Percentiles rank a stretch among this genome's conserved stretches.
These are phyloP conservation scores for Hypena proboscidalis DNA, from an alignment of 2,888 invertebrate species.

Conservation along the genomic window DNA sequence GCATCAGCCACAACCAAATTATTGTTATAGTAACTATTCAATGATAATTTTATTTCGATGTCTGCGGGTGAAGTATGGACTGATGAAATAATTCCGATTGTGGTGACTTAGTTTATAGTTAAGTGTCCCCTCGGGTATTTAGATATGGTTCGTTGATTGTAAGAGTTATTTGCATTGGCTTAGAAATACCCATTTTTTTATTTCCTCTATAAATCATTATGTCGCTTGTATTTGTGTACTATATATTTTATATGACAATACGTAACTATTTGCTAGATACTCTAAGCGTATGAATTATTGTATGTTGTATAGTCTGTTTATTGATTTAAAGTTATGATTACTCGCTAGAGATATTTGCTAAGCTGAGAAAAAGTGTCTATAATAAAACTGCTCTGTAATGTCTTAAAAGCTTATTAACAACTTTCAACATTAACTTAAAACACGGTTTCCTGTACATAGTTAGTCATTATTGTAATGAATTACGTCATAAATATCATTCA, in stretches of 20 bases:
- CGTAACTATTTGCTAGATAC: too few relatives aligned
- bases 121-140: constrained; percentile 32
- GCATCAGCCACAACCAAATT: constrained; percentile 81
- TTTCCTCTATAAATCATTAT: too few relatives aligned
- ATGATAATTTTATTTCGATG: constrained; percentile 71
- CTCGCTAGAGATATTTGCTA: too few relatives aligned
- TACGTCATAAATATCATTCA: constrained; percentile 36
- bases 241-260: too few relatives aligned
- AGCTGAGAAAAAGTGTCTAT: too few relatives aligned
- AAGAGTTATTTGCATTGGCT: constrained; percentile 26
- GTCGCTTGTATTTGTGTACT: too few relatives aligned
- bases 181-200: too few relatives aligned
- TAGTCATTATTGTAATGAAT: constrained; percentile 24
- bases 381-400: too few relatives aligned
- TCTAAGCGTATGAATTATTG: too few relatives aligned
- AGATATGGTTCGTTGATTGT: constrained; percentile 30
- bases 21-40: constrained; percentile 79
- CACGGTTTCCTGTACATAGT: constrained; percentile 24
- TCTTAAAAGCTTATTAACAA: too few relatives aligned
- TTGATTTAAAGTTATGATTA: too few relatives aligned
- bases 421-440: constrained; percentile 18
- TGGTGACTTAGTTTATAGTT: constrained; percentile 26
- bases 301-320: too few relatives aligned
- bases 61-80: constrained; percentile 64
- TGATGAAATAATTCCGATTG: constrained; percentile 52